Conservation (phyloP, 2,797 vertebrate species). For the Gymnodraco acuticeps region DNA sequence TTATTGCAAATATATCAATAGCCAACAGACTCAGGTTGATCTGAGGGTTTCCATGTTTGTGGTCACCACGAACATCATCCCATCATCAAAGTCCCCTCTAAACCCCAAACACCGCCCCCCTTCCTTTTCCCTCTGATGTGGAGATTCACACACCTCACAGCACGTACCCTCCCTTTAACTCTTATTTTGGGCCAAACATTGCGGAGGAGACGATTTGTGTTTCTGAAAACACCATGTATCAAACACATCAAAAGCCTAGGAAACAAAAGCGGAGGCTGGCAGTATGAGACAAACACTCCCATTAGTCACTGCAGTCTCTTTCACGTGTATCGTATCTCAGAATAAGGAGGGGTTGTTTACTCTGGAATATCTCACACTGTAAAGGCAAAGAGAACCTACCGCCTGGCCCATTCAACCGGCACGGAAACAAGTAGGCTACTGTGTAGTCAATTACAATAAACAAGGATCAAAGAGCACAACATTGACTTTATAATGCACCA, state of each 20-base stretch:
- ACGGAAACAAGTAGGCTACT: constrained; percentile 70
- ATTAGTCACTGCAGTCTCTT: constrained; percentile 82
- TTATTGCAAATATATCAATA: constrained; percentile 14
- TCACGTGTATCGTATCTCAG: constrained; percentile 62
- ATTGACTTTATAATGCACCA: constrained; percentile 66
- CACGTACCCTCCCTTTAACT: constrained; percentile 65
- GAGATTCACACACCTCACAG: constrained; percentile 69
- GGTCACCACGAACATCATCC: constrained; percentile 60
- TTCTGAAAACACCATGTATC: constrained; percentile 80
- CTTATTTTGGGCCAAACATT: constrained; percentile 85
- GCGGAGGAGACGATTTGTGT: constrained; percentile 81
- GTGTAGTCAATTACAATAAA: constrained; percentile 76
- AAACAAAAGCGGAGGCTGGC: constrained; percentile 82
- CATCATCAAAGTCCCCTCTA: constrained; percentile 66
- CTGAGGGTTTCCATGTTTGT: constrained; percentile 60
- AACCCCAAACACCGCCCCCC: constrained; percentile 59
- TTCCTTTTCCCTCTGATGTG: constrained; percentile 73
- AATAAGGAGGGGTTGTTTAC: constrained; percentile 77
- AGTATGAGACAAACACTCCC: constrained; percentile 80
- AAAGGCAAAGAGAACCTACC: constrained; percentile 73
- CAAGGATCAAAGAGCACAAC: constrained; percentile 74
- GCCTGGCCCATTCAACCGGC: constrained; percentile 70
- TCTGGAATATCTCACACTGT: constrained; percentile 74
- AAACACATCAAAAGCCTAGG: constrained; percentile 81
- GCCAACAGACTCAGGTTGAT: constrained; percentile 22